A percentile compares a stretch with the other conserved stretches of the same genome.
Conservation (phyloP, 2,888 invertebrate species). For the Mongoloraphidia duomilia region DNA sequence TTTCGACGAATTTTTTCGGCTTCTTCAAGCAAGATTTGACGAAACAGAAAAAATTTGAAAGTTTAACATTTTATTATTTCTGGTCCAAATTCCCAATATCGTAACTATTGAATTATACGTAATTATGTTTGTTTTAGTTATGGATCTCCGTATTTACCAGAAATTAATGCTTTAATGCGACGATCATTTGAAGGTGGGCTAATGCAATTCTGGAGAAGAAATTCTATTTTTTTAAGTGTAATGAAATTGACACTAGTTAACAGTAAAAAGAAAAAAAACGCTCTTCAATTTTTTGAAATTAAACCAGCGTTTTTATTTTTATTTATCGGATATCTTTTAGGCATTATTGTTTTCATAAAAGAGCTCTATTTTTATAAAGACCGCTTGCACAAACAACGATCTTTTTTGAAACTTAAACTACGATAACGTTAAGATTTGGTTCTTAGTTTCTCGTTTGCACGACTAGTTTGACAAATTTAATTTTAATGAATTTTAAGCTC, state of each 20-base stretch:
- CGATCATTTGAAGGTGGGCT: neutral
- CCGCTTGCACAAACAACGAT: too few species aligned
- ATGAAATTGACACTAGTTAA: neutral
- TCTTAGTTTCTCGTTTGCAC: too few species aligned
- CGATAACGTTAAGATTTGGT: too few species aligned
- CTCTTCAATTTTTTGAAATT: neutral
- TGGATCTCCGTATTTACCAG: neutral
- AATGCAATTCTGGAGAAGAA: neutral
- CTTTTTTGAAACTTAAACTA: too few species aligned
- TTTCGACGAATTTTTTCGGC: too few species aligned
- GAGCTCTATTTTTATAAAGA: neutral
- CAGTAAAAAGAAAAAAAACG: neutral
- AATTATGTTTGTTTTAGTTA: neutral
- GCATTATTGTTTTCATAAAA: neutral
- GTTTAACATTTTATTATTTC: neutral
- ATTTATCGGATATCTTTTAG: neutral
- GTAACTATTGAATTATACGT: neutral
- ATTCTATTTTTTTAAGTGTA: neutral
- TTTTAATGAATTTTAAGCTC: too few species aligned
- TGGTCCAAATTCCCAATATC: neutral
- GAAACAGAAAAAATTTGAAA: neutral
- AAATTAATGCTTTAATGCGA: neutral
- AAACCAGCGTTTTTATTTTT: neutral
- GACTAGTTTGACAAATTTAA: too few species aligned
- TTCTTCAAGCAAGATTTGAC: too few species aligned